Conservation (phyloP, 2,888 invertebrate species). For the Nemurella pictetii region DNA sequence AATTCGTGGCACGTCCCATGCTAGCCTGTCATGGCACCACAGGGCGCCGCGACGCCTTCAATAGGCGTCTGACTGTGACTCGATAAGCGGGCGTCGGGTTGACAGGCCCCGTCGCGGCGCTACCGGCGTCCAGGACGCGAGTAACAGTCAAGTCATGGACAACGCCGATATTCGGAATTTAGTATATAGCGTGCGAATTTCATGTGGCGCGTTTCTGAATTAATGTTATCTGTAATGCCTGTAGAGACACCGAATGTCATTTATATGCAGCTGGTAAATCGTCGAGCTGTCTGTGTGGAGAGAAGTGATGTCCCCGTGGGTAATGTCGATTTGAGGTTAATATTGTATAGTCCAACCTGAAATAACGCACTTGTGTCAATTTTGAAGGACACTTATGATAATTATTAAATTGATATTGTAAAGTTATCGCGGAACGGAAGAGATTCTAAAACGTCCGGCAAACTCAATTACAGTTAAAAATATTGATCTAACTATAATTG, state of each 20-base stretch:
- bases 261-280: neutral
- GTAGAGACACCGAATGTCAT: neutral
- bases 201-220: neutral
- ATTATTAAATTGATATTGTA: too few relatives aligned
- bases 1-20: slow-evolving; percentile 28
- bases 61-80: slow-evolving; percentile 9
- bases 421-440: too few relatives aligned
- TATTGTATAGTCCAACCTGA: neutral
- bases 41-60: slow-evolving; percentile 29
- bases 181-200: neutral
- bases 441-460: too few relatives aligned
- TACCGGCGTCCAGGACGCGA: neutral
- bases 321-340: neutral
- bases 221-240: neutral
- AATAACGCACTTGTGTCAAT: too few relatives aligned
- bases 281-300: neutral
- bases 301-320: neutral
- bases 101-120: neutral
- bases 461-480: too few relatives aligned
- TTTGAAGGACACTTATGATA: too few relatives aligned
- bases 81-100: slow-evolving; percentile 2
- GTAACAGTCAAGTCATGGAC: neutral
- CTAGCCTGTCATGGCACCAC: slow-evolving; percentile 18
- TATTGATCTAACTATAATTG: too few relatives aligned
- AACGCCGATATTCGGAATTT: too few relatives aligned